Evolutionary conservation across 2,797 vertebrate species (phyloP).

Genomic region (Adrianichthys oophorus): DNA sequence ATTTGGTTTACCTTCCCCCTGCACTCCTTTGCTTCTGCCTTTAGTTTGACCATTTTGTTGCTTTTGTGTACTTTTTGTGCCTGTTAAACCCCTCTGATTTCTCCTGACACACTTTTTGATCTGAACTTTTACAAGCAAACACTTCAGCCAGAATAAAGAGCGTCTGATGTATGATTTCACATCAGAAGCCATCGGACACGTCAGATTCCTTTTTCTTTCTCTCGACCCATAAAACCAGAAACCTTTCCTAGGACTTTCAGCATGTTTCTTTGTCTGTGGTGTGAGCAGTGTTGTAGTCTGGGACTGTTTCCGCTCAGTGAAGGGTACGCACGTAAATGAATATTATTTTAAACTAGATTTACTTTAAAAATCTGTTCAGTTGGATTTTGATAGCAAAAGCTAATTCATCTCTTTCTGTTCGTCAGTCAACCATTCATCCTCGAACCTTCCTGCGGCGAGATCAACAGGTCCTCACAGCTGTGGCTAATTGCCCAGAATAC

Average conservation of each 20-base stretch:
- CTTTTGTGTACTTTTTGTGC: too few species aligned
- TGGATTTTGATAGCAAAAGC: too few species aligned
- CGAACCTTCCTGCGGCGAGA: constrained; percentile 32
- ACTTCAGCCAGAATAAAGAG: too few species aligned
- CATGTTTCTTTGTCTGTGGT: neutral
- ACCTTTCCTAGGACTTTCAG: neutral
- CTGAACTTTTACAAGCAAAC: too few species aligned
- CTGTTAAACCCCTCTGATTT: too few species aligned
- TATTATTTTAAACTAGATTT: too few species aligned
- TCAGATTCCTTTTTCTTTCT: neutral
- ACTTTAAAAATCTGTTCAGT: too few species aligned
- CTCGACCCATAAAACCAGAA: neutral
- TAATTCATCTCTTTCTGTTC: constrained; percentile 16
- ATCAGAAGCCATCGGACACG: neutral
- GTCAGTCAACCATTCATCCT: constrained; percentile 10
- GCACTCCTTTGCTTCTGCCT: too few species aligned
- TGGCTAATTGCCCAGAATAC: constrained; percentile 87
- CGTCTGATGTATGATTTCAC: neutral
- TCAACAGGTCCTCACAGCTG: constrained; percentile 81
- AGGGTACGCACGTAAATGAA: too few species aligned
- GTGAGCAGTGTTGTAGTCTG: neutral
- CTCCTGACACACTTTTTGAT: too few species aligned
- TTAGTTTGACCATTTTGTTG: too few species aligned
- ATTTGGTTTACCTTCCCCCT: too few species aligned
- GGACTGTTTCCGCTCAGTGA: neutral